Percentiles rank a stretch among this genome's conserved stretches.
Conservation (phyloP, 2,797 vertebrate genomes). For the Urocyon cinereoargenteus region DNA sequence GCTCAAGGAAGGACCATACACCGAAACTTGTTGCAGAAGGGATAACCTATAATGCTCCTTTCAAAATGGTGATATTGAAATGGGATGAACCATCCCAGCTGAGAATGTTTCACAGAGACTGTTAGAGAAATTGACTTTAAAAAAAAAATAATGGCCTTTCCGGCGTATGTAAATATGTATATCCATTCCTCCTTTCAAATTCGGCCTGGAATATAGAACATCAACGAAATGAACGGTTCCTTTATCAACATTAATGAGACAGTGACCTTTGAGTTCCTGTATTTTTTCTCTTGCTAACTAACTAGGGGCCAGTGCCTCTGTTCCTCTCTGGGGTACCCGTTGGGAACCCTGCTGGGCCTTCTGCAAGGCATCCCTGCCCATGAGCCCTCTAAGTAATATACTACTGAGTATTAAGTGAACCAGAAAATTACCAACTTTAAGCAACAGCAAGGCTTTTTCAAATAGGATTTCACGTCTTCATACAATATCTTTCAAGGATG, state of each 20-base stretch:
- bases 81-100: background rate
- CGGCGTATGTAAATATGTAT: conserved; percentile 51
- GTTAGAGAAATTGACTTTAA: conserved; percentile 58
- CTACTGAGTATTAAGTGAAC: background rate
- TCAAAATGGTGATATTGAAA: conserved; percentile 49
- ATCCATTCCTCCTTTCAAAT: conserved; percentile 52
- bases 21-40: background rate
- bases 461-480: background rate
- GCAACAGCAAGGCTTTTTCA: conserved; percentile 28
- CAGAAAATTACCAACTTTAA: background rate
- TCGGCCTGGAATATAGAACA: background rate
- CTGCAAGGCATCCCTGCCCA: background rate
- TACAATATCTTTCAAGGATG: conserved; percentile 45
- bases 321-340: background rate
- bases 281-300: conserved; percentile 48
- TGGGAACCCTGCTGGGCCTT: background rate
- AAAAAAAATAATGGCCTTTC: conserved; percentile 60
- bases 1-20: background rate
- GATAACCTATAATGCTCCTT: background rate
- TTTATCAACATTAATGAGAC: conserved; percentile 44
- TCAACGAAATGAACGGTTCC: conserved; percentile 57
- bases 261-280: conserved; percentile 64
- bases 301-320: background rate
- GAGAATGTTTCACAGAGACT: background rate
- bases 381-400: background rate